Percentiles rank a stretch among this genome's conserved stretches.
phyloP scores from a whole-genome alignment of 2,113 vertebrate genomes.

The Axis porcinus region DNA sequence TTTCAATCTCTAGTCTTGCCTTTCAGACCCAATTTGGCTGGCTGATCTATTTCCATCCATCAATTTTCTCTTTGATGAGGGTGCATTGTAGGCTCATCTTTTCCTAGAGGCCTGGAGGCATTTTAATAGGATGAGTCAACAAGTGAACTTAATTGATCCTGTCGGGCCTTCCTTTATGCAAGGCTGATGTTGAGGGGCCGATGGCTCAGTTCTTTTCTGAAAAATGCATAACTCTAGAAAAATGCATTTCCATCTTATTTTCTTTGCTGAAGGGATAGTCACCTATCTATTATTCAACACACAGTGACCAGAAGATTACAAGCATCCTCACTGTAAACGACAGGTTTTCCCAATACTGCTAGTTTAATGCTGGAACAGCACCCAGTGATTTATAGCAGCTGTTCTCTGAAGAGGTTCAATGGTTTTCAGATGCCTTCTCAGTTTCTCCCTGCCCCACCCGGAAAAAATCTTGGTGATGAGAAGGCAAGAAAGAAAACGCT shows the following conservation, averaged over 20 bases:
- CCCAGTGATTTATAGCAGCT: background rate
- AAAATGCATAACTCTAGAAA: constrained; percentile 43
- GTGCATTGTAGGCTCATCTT: background rate
- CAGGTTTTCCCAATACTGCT: background rate
- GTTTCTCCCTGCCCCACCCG: background rate
- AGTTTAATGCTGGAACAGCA: background rate
- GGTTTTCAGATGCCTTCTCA: background rate
- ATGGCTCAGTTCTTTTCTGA: background rate
- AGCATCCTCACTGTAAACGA: background rate
- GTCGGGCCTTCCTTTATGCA: constrained; percentile 9
- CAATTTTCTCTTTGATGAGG: background rate
- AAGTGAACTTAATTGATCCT: constrained; percentile 60
- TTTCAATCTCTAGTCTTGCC: background rate
- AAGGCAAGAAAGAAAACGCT: background rate
- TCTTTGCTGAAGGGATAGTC: background rate
- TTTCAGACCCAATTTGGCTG: constrained; percentile 7
- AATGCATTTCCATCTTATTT: constrained; percentile 15
- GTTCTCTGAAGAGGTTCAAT: background rate
- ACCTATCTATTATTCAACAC: background rate
- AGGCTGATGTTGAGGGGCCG: background rate
- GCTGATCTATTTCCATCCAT: constrained; percentile 8
- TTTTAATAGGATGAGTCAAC: constrained; percentile 39
- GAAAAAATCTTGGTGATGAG: background rate
- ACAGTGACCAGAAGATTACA: background rate
- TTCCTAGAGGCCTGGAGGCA: background rate